These are phyloP conservation scores for Drosophila orena DNA, from an alignment of 1,140 invertebrate genomes.

Conservation along the genomic window DNA sequence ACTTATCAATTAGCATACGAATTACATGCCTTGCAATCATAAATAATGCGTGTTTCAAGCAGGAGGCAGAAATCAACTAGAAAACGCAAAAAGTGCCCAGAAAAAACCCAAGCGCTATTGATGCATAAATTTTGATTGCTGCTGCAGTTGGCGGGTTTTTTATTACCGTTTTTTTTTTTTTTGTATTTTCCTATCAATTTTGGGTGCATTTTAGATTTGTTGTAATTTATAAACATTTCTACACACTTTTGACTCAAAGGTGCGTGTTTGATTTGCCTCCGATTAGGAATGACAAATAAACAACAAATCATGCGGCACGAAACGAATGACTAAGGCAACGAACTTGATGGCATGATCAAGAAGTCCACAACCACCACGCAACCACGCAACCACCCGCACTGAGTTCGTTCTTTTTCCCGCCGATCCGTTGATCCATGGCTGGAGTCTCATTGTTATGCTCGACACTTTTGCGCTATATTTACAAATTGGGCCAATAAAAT, in stretches of 20 bases:
- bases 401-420: not conserved
- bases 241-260: slow-evolving; percentile 69
- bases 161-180: slow-evolving; percentile 1
- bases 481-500: slow-evolving; percentile 83
- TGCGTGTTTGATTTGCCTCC: slow-evolving; percentile 78
- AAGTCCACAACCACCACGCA: slow-evolving; percentile 27
- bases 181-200: slow-evolving; percentile 20
- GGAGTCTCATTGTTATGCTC: slow-evolving; percentile 74
- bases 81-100: slow-evolving; percentile 23
- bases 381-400: slow-evolving; percentile 5
- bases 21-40: slow-evolving; percentile 84
- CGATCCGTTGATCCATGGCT: not conserved
- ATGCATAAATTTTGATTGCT: slow-evolving; percentile 76
- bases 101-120: slow-evolving; percentile 46
- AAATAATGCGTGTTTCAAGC: slow-evolving; percentile 75
- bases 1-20: slow-evolving; percentile 84
- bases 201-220: slow-evolving; percentile 53
- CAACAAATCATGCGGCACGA: slow-evolving; percentile 81
- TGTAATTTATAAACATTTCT: slow-evolving; percentile 79
- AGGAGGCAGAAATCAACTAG: slow-evolving; percentile 49
- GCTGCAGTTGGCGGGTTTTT: slow-evolving; percentile 6
- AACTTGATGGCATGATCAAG: slow-evolving; percentile 67
- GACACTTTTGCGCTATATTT: slow-evolving; percentile 81
- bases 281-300: slow-evolving; percentile 80
- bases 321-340: slow-evolving; percentile 74